Base-by-base conservation (phyloP, 2,797 vertebrate species). In the Pelochelys cantorii region DNA sequence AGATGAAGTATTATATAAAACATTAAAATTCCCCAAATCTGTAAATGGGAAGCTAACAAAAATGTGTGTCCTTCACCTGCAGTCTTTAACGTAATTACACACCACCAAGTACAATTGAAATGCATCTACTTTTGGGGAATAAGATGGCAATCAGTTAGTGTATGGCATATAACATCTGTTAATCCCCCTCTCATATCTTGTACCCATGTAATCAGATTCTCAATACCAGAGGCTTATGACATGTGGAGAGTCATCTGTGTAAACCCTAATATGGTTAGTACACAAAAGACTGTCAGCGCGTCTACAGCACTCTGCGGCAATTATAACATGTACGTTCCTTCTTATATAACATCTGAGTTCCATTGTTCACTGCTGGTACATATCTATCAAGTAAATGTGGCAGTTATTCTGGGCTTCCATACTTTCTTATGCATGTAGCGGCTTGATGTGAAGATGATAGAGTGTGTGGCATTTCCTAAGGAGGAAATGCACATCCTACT, bases 1-100 rank as follows among this genome's bases (percentile, higher is more conserved):
- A 2, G 80, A 93, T 88, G 48, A 92, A 79, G 2, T 79, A 23
- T 53, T 81, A 89, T 29, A 85, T 83, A 88, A 95, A 81, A 93
- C 11, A 95, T 96, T 71, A 53, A 22, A 42, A 92, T 81, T 83
- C 86, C 60, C 60, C 60, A 52, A 57, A 86, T 56, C 25, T 54
- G 11, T 78, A 84, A 80, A 87, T 74, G 56, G 83, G 15, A 88
- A 8, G 60, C 3, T 42, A 92, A 84, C 29, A 93, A 57, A 93
- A 92, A 42, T 55, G 4, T 11, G 62, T 11, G 23, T 80, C 31
- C 37, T 74, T 78, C 25, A 37, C 87, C 14, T 81, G 48, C 52
- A 57, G 53, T 79, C 62, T 78, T 17, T 34, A 84, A 5, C 75
- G 54, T 25, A 57, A 84, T 71, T 56, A 23, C 2, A 1, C 9